A percentile compares a stretch with the other conserved stretches of the same genome.
phyloP scores from a whole-genome alignment of 2,888 invertebrate species.

The Anoncus sp. region DNA sequence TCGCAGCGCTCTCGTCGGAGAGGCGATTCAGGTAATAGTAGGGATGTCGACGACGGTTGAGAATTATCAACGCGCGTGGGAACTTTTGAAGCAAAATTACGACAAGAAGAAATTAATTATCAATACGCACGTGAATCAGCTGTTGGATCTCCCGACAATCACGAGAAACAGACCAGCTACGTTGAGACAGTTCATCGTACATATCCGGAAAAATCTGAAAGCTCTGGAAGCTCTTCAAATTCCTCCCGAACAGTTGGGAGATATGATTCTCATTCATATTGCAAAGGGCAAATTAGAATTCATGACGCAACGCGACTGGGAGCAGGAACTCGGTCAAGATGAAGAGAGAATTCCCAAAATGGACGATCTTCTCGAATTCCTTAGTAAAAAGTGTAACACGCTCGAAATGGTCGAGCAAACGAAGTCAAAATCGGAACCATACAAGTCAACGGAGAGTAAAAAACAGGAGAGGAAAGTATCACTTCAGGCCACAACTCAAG shows the following conservation, averaged over 20 bases:
- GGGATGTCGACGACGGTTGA: too few relatives aligned
- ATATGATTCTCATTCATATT: constrained; percentile 29
- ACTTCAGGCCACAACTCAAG: constrained; percentile 19
- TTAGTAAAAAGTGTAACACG: constrained; percentile 22
- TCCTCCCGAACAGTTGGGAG: constrained; percentile 25
- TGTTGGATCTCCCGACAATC: too few relatives aligned
- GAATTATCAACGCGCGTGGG: too few relatives aligned
- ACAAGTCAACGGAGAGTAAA: constrained; percentile 12
- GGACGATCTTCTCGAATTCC: constrained; percentile 30
- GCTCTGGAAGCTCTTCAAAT: constrained; percentile 38
- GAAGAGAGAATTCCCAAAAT: constrained; percentile 24
- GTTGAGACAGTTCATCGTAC: constrained; percentile 34
- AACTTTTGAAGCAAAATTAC: too few relatives aligned
- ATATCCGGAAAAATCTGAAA: constrained; percentile 42
- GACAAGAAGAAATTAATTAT: too few relatives aligned
- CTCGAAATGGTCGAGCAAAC: constrained; percentile 17
- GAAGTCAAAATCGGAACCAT: constrained; percentile 20
- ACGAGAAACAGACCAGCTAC: constrained; percentile 26
- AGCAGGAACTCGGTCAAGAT: constrained; percentile 41
- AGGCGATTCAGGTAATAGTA: too few relatives aligned
- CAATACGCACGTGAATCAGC: too few relatives aligned
- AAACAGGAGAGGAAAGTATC: constrained; percentile 14
- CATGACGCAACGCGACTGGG: constrained; percentile 32
- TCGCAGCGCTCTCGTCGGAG: too few relatives aligned
- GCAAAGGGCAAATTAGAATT: constrained; percentile 38